These are phyloP conservation scores for Acropora yongei DNA, from an alignment of 64 coral and sea anemone genomes.

Conservation along the genomic window DNA sequence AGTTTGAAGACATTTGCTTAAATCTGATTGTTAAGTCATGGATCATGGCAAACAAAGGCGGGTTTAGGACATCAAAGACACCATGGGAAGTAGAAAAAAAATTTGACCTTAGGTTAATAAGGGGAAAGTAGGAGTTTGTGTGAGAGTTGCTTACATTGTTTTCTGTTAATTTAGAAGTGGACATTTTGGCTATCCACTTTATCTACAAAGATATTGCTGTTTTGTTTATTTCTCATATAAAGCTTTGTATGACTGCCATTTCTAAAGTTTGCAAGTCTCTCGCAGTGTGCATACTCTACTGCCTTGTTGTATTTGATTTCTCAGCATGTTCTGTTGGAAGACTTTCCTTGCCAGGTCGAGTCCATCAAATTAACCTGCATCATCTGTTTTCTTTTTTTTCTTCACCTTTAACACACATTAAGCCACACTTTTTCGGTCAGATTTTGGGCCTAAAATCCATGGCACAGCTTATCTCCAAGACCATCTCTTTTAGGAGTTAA, in stretches of 20 bases:
- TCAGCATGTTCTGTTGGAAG: not conserved
- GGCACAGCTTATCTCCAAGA: no score
- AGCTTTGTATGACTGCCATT: not conserved
- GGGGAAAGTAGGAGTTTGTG: not conserved
- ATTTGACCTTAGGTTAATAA: not conserved
- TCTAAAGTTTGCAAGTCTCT: not conserved
- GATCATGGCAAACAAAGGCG: not conserved
- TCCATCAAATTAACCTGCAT: no score
- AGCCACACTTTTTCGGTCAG: no score
- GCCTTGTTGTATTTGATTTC: not conserved
- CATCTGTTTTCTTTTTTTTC: no score
- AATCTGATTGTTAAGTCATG: not conserved
- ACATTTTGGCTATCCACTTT: not conserved
- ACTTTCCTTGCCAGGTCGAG: no score
- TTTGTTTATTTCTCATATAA: not conserved
- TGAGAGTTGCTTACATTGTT: not conserved
- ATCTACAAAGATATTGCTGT: not conserved
- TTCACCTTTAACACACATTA: no score
- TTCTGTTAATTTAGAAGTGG: not conserved
- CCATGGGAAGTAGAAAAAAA: not conserved
- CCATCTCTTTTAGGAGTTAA: no score
- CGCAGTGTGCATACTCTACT: not conserved
- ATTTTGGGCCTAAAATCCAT: no score
- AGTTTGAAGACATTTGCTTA: not conserved
- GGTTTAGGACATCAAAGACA: not conserved